These are phyloP conservation scores for Dasyurus viverrinus DNA, from an alignment of 2,113 vertebrate genomes.

Conservation along the genomic window DNA sequence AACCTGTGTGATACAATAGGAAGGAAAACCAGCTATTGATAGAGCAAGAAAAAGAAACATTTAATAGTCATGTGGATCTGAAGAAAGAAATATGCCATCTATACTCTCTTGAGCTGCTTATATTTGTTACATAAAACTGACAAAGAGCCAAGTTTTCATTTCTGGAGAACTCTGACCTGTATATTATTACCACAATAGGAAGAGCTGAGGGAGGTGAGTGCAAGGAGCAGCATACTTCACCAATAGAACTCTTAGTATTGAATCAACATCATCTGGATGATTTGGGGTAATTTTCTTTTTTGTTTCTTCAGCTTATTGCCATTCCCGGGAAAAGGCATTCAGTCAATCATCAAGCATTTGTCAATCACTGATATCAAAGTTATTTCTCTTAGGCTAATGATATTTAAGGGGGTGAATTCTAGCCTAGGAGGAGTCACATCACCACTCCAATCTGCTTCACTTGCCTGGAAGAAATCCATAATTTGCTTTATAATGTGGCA, in stretches of 20 bases:
- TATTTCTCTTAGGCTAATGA: too few species aligned
- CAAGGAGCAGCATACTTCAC: neutral
- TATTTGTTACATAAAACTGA: neutral
- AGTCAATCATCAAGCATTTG: too few species aligned
- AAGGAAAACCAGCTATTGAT: neutral
- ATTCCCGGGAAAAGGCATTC: too few species aligned
- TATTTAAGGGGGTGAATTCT: too few species aligned
- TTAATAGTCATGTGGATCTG: neutral
- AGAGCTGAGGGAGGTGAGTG: neutral
- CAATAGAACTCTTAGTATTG: too few species aligned
- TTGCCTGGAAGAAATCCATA: neutral
- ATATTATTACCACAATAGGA: neutral
- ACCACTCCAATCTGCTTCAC: neutral
- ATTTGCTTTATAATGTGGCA: too few species aligned
- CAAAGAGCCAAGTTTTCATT: neutral
- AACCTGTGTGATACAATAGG: neutral
- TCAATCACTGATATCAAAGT: too few species aligned
- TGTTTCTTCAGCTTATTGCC: too few species aligned
- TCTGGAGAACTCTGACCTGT: neutral
- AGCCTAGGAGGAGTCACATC: neutral
- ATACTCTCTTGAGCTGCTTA: neutral
- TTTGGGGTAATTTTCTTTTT: too few species aligned
- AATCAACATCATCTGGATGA: too few species aligned
- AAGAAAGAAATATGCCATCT: neutral
- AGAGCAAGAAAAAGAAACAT: neutral